Conservation (phyloP, 1,140 invertebrate genomes). For the Neodiprion lecontei region DNA sequence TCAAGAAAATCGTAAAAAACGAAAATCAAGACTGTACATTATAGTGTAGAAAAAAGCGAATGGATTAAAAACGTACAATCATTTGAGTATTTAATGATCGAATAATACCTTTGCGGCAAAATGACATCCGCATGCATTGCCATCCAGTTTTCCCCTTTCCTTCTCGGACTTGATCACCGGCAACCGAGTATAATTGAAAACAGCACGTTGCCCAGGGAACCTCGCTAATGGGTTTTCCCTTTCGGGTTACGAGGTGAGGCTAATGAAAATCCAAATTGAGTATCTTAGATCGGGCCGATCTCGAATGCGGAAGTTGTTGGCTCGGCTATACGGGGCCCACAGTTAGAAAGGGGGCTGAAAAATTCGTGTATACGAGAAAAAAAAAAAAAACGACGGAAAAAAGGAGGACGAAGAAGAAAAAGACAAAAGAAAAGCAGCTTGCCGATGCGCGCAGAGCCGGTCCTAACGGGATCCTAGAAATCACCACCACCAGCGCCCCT, state of each 20-base stretch:
- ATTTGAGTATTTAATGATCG: no score
- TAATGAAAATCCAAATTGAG: not conserved
- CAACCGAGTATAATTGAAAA: not conserved
- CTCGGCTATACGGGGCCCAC: not conserved
- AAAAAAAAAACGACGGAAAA: no score
- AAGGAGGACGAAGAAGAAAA: constrained; percentile 9
- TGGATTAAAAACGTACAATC: no score
- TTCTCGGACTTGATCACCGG: not conserved
- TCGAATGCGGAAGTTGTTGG: not conserved
- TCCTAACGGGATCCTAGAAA: constrained; percentile 45
- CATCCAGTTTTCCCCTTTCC: not conserved
- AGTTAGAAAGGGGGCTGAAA: constrained; percentile 1
- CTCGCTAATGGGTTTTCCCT: not conserved
- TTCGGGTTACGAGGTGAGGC: not conserved
- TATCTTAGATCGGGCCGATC: constrained; percentile 1
- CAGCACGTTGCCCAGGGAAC: no score
- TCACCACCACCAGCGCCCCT: constrained; percentile 34
- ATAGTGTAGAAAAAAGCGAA: no score
- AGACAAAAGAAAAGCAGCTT: constrained; percentile 37
- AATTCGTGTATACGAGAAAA: not conserved
- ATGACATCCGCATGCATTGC: no score
- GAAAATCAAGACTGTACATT: no score
- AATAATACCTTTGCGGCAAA: no score
- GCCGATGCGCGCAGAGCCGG: constrained; percentile 32
- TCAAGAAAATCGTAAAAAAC: no score